Percentiles rank a stretch among this genome's conserved stretches.
Evolutionary conservation across 2,113 vertebrate species (phyloP).

Genomic region (Coreoperca whiteheadi): DNA sequence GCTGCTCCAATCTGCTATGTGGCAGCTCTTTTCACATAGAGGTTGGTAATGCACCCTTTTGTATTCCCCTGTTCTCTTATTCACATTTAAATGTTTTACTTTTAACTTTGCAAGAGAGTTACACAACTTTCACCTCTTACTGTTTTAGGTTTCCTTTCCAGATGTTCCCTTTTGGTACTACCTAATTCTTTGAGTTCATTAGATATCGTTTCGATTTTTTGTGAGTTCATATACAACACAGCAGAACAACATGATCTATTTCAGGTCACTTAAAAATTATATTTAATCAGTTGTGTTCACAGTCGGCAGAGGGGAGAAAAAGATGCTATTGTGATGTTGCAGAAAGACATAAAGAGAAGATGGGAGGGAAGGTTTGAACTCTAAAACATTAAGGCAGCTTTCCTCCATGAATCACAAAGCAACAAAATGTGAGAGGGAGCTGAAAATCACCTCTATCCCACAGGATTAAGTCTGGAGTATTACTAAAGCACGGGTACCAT

Average conservation of each 20-base stretch:
- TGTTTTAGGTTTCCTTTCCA: not conserved
- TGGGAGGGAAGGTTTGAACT: slow-evolving; percentile 1
- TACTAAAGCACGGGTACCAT: slow-evolving; percentile 49
- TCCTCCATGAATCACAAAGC: slow-evolving; percentile 51
- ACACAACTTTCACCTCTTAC: slow-evolving; percentile 1
- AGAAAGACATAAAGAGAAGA: slow-evolving; percentile 14
- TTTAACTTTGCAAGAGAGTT: slow-evolving; percentile 20
- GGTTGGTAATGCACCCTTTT: slow-evolving; percentile 46
- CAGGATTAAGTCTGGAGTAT: slow-evolving; percentile 71
- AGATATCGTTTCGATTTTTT: not conserved
- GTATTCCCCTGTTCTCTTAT: slow-evolving; percentile 22
- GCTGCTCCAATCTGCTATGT: slow-evolving; percentile 59
- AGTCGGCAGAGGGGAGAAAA: slow-evolving; percentile 22
- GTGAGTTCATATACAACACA: not conserved
- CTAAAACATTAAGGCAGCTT: slow-evolving; percentile 29
- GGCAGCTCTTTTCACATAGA: slow-evolving; percentile 56
- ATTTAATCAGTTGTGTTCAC: not conserved
- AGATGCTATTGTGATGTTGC: slow-evolving; percentile 19
- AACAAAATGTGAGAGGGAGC: slow-evolving; percentile 55
- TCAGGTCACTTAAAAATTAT: slow-evolving; percentile 20
- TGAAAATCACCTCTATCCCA: slow-evolving; percentile 50
- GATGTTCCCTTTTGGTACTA: not conserved
- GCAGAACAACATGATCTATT: not conserved
- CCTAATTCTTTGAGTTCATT: not conserved
- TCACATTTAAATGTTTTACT: slow-evolving; percentile 35